These are phyloP conservation scores for Ophthalmolycus amberensis DNA, from an alignment of 2,113 vertebrate genomes.

Conservation along the genomic window DNA sequence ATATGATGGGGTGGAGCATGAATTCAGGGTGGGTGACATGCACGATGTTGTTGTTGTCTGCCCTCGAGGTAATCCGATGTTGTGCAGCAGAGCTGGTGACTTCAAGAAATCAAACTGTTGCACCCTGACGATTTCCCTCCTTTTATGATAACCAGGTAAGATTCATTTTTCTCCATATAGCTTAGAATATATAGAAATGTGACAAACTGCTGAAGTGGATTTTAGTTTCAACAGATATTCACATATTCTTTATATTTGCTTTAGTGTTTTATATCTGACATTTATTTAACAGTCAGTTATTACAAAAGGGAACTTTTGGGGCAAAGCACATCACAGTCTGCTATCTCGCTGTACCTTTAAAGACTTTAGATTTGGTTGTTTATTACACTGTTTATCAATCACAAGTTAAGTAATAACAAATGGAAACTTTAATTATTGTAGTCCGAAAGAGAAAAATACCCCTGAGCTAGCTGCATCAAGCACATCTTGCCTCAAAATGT, in stretches of 20 bases:
- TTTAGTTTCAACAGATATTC: neutral
- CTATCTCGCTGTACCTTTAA: neutral
- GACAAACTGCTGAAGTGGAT: neutral
- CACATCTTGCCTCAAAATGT: neutral
- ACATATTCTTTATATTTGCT: neutral
- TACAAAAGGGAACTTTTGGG: neutral
- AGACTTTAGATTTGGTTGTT: neutral
- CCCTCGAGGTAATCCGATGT: constrained; percentile 3
- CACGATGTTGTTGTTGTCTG: constrained; percentile 21
- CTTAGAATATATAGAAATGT: neutral
- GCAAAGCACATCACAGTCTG: neutral
- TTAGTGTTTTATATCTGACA: neutral
- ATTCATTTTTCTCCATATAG: constrained; percentile 1
- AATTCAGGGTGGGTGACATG: constrained; percentile 41
- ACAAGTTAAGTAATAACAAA: neutral
- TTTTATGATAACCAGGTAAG: constrained; percentile 59
- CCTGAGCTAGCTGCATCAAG: neutral
- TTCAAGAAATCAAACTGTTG: constrained; percentile 10
- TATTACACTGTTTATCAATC: neutral
- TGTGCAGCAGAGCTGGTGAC: constrained; percentile 39
- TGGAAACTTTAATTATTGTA: neutral
- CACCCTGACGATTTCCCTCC: constrained; percentile 14
- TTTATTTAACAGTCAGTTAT: neutral
- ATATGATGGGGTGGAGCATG: constrained; percentile 69
- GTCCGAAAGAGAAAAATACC: neutral